phyloP scores from a whole-genome alignment of 2,113 vertebrate genomes.

The Amblyopsis rosae region DNA sequence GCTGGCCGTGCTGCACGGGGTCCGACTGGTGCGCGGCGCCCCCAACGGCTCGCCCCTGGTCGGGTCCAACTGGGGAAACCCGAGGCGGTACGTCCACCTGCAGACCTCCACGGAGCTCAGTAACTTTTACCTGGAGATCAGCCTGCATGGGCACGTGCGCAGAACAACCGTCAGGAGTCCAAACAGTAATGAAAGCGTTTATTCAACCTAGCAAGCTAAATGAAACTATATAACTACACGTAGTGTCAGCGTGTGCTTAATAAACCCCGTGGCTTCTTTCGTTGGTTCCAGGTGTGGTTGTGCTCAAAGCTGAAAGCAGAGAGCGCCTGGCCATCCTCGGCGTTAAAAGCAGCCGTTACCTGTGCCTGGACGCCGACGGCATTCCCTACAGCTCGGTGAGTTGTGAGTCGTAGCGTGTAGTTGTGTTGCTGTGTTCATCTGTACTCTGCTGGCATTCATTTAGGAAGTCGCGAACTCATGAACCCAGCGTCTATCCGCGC shows the following conservation, averaged over 20 bases:
- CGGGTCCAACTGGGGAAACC: slow-evolving; percentile 83
- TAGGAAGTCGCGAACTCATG: too few relatives aligned
- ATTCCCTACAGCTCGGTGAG: slow-evolving; percentile 90
- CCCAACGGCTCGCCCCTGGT: slow-evolving; percentile 79
- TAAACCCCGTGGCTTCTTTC: neutral
- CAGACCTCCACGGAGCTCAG: slow-evolving; percentile 77
- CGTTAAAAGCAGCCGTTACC: slow-evolving; percentile 85
- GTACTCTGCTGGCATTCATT: too few relatives aligned
- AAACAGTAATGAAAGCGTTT: slow-evolving; percentile 84
- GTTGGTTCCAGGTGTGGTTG: slow-evolving; percentile 79
- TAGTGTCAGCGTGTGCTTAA: neutral
- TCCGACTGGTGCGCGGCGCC: slow-evolving; percentile 50
- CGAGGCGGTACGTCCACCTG: slow-evolving; percentile 81
- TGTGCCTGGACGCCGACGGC: slow-evolving; percentile 88
- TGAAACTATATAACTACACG: neutral
- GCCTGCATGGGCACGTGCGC: slow-evolving; percentile 80
- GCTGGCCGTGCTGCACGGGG: slow-evolving; percentile 66
- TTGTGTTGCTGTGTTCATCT: neutral
- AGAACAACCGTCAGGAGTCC: slow-evolving; percentile 83
- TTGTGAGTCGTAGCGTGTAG: neutral
- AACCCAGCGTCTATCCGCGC: too few relatives aligned
- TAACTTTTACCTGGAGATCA: slow-evolving; percentile 92
- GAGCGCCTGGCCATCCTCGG: slow-evolving; percentile 87
- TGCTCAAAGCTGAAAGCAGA: slow-evolving; percentile 83
- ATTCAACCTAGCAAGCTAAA: neutral